These are phyloP conservation scores for Nesogale talazaci DNA, from an alignment of 2,113 vertebrate species.

Conservation along the genomic window DNA sequence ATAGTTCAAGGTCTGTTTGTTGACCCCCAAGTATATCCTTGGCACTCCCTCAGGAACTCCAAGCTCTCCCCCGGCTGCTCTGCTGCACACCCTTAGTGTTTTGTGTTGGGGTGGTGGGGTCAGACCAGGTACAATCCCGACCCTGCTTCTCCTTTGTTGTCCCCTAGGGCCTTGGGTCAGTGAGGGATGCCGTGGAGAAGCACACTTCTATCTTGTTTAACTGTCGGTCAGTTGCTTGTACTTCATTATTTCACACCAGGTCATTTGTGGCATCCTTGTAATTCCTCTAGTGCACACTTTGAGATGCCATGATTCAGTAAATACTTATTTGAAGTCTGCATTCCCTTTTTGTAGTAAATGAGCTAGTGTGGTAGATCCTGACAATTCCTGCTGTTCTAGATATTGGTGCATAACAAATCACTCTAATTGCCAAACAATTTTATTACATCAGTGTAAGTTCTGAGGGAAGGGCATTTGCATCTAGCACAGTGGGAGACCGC, in stretches of 20 bases:
- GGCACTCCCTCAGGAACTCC: no score
- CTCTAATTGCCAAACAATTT: not conserved
- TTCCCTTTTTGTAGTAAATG: not conserved
- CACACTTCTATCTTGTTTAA: not conserved
- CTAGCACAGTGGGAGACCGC: not conserved
- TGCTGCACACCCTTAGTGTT: no score
- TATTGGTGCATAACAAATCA: not conserved
- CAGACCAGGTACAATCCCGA: no score
- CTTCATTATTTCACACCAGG: not conserved
- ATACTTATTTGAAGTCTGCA: not conserved
- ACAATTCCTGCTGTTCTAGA: not conserved
- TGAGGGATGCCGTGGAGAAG: no score
- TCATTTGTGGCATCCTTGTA: not conserved
- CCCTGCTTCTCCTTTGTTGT: no score
- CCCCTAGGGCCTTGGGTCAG: no score
- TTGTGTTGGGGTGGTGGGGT: no score
- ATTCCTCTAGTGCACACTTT: not conserved
- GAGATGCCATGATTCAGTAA: constrained; percentile 10
- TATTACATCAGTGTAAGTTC: not conserved
- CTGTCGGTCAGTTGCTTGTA: not conserved
- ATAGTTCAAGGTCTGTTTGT: no score
- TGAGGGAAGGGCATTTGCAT: not conserved
- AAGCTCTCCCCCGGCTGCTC: no score
- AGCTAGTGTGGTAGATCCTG: not conserved
- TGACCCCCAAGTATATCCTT: no score